phyloP scores from a whole-genome alignment of 1,140 invertebrate species.

The Protaetia brevitarsis region DNA sequence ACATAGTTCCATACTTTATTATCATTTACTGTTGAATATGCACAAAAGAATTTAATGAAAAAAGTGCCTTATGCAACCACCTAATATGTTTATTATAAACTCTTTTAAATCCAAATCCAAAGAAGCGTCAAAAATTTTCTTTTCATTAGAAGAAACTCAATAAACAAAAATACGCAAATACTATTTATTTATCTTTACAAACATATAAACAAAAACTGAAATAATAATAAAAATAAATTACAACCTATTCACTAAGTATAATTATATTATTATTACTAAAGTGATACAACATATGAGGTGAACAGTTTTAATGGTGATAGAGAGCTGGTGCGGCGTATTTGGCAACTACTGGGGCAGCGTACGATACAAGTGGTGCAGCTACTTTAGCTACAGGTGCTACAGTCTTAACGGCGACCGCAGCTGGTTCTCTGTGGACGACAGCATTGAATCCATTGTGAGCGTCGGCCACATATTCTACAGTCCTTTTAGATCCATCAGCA shows the following conservation, averaged over 20 bases:
- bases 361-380: conserved; percentile 39
- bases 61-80: no score
- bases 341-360: conserved; percentile 27
- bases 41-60: no score
- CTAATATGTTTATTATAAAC: no score
- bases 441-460: conserved; percentile 52
- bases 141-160: no score
- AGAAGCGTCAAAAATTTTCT: no score
- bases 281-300: background rate
- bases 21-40: no score
- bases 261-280: background rate
- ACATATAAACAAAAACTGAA: no score
- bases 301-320: conserved; percentile 11
- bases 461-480: conserved; percentile 54
- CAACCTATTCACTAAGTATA: conserved; percentile 20
- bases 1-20: no score
- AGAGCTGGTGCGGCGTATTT: conserved; percentile 25
- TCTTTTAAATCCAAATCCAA: no score
- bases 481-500: conserved; percentile 53
- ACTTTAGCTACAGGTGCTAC: conserved; percentile 35
- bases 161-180: no score
- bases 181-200: no score
- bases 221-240: conserved; percentile 25
- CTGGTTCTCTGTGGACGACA: conserved; percentile 49
- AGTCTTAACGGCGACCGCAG: conserved; percentile 30